Percentiles rank a stretch among this genome's conserved stretches.
These are phyloP conservation scores for Apodemus agrarius DNA, from an alignment of 2,797 vertebrate species.

Conservation along the genomic window DNA sequence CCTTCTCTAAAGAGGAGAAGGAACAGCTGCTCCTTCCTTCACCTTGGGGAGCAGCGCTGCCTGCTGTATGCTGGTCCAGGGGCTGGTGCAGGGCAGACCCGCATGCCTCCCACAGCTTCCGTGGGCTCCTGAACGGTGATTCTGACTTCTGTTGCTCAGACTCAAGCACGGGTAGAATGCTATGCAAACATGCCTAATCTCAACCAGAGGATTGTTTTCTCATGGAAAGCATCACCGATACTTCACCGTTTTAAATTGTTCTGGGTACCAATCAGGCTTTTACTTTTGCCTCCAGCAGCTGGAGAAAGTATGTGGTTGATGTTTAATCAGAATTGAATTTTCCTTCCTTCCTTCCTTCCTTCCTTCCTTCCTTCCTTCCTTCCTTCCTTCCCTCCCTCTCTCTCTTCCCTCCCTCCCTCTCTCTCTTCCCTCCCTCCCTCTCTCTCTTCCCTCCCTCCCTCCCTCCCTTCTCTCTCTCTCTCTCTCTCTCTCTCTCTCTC, in stretches of 20 bases:
- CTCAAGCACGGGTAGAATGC: neutral
- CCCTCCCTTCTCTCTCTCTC: fast-evolving
- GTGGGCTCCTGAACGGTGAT: constrained; percentile 36
- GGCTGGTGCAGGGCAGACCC: neutral
- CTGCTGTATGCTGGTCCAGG: neutral
- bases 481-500: fast-evolving
- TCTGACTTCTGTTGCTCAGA: neutral
- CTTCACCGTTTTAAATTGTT: constrained; percentile 79
- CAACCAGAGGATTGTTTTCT: constrained; percentile 81
- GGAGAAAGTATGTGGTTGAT: constrained; percentile 58
- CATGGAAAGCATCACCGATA: constrained; percentile 78
- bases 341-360: neutral
- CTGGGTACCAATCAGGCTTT: constrained; percentile 73
- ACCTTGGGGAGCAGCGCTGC: neutral
- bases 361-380: fast-evolving
- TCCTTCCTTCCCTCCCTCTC: too few species aligned
- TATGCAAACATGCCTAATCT: constrained; percentile 71
- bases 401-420: fast-evolving
- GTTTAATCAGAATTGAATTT: constrained; percentile 69
- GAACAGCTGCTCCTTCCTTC: neutral
- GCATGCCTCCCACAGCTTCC: constrained; percentile 31
- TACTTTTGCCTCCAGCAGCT: constrained; percentile 72
- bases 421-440: fast-evolving
- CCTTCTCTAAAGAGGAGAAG: neutral
- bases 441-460: neutral